Percentiles rank a stretch among this genome's conserved stretches.
These are phyloP conservation scores for Scomber scombrus DNA, from an alignment of 2,113 vertebrate species.

Conservation along the genomic window DNA sequence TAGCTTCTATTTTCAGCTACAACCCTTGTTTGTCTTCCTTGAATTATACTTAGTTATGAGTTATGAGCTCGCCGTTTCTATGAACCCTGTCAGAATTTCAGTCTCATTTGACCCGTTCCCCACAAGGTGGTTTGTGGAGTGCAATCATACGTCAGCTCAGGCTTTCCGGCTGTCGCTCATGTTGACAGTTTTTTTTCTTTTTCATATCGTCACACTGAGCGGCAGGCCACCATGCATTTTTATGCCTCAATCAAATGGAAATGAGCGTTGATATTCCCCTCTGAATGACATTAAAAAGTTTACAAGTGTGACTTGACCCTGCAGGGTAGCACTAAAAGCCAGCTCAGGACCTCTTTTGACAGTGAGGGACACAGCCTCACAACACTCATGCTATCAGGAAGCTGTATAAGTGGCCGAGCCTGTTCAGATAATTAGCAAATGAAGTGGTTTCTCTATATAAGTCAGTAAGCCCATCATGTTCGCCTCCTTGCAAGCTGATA, in stretches of 20 bases:
- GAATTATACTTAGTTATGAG: constrained; percentile 70
- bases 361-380: constrained; percentile 38
- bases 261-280: constrained; percentile 46
- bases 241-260: constrained; percentile 62
- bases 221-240: constrained; percentile 55
- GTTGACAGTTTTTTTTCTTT: constrained; percentile 59
- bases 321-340: constrained; percentile 29
- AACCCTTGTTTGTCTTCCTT: constrained; percentile 51
- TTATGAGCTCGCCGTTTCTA: constrained; percentile 54
- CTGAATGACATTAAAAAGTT: constrained; percentile 60
- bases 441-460: constrained; percentile 69
- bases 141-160: constrained; percentile 49
- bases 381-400: constrained; percentile 45
- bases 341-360: constrained; percentile 57
- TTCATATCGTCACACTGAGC: constrained; percentile 48
- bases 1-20: constrained; percentile 70
- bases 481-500: constrained; percentile 53
- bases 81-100: constrained; percentile 66
- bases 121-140: constrained; percentile 68
- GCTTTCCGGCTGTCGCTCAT: constrained; percentile 69
- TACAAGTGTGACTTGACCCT: constrained; percentile 51
- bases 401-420: constrained; percentile 48
- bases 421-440: constrained; percentile 77
- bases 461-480: constrained; percentile 64
- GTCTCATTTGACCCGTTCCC: constrained; percentile 68